These are phyloP conservation scores for Drosophila teissieri DNA, from an alignment of 1,140 invertebrate genomes.

Conservation along the genomic window DNA sequence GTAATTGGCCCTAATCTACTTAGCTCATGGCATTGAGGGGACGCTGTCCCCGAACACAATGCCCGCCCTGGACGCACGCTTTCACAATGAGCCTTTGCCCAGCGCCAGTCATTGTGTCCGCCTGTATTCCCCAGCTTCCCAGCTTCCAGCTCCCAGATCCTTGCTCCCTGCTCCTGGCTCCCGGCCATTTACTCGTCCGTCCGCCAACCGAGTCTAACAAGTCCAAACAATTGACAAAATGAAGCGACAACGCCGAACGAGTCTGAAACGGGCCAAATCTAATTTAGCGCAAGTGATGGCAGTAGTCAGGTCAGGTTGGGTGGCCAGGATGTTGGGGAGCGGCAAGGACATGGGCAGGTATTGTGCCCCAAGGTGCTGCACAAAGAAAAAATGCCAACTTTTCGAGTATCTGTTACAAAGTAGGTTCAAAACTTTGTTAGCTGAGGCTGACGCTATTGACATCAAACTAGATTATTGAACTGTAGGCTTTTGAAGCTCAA, in stretches of 20 bases:
- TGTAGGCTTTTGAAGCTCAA: no score
- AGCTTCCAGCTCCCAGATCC: background rate
- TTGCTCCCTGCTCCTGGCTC: background rate
- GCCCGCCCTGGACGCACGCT: slow-evolving; percentile 38
- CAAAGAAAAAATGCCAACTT: slow-evolving; percentile 6
- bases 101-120: slow-evolving; percentile 44
- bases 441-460: no score
- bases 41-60: slow-evolving; percentile 58
- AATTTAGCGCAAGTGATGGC: slow-evolving; percentile 75
- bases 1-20: slow-evolving; percentile 80
- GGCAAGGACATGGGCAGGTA: slow-evolving; percentile 8
- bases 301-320: slow-evolving; percentile 35
- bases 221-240: slow-evolving; percentile 74
- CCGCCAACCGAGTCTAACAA: slow-evolving; percentile 50
- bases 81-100: slow-evolving; percentile 60
- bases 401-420: no score
- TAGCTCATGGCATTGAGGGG: slow-evolving; percentile 63
- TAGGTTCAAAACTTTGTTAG: background rate
- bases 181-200: slow-evolving; percentile 65
- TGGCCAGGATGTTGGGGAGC: slow-evolving; percentile 1
- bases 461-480: no score
- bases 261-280: slow-evolving; percentile 67
- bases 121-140: background rate
- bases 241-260: slow-evolving; percentile 70
- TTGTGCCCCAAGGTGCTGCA: slow-evolving; percentile 10